Evolutionary conservation across 1,140 invertebrate genomes (phyloP).

Genomic region (Drosophila saltans): DNA sequence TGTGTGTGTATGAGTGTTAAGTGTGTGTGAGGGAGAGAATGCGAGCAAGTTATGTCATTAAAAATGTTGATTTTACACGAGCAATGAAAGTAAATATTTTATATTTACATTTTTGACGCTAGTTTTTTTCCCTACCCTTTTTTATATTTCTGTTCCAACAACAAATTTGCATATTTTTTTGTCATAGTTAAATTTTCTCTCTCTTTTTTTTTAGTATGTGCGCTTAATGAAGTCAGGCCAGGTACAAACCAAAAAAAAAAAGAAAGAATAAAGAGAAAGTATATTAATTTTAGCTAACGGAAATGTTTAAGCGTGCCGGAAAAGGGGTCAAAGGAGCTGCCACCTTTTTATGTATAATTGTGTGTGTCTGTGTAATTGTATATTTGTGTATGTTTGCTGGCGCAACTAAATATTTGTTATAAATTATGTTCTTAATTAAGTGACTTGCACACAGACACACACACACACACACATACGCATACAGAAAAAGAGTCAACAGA

Average conservation of each 20-base stretch:
- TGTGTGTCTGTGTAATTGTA: slow-evolving; percentile 25
- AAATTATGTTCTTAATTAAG: slow-evolving; percentile 80
- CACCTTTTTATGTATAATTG: slow-evolving; percentile 20
- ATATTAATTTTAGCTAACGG: slow-evolving; percentile 33
- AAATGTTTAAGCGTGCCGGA: slow-evolving; percentile 39
- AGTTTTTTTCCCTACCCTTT: slow-evolving; percentile 57
- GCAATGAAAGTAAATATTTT: slow-evolving; percentile 75
- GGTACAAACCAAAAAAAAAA: slow-evolving; percentile 36
- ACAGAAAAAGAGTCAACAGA: neutral
- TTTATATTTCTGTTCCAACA: slow-evolving; percentile 4
- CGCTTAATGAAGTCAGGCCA: slow-evolving; percentile 70
- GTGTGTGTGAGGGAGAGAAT: neutral
- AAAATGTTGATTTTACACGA: slow-evolving; percentile 77
- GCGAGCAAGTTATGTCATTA: slow-evolving; percentile 61
- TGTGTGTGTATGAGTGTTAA: slow-evolving; percentile 6
- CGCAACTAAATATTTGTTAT: slow-evolving; percentile 76
- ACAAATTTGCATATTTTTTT: slow-evolving; percentile 73
- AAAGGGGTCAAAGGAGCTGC: neutral
- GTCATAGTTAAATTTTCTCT: slow-evolving; percentile 44
- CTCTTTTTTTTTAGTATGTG: slow-evolving; percentile 50
- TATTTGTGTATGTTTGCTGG: slow-evolving; percentile 43
- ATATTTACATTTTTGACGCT: slow-evolving; percentile 79
- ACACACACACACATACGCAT: slow-evolving; percentile 33
- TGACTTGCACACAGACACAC: slow-evolving; percentile 47
- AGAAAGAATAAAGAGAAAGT: slow-evolving; percentile 10